These are phyloP conservation scores for Dicyrtomina minuta DNA, from an alignment of 2,888 invertebrate genomes.

Conservation along the genomic window DNA sequence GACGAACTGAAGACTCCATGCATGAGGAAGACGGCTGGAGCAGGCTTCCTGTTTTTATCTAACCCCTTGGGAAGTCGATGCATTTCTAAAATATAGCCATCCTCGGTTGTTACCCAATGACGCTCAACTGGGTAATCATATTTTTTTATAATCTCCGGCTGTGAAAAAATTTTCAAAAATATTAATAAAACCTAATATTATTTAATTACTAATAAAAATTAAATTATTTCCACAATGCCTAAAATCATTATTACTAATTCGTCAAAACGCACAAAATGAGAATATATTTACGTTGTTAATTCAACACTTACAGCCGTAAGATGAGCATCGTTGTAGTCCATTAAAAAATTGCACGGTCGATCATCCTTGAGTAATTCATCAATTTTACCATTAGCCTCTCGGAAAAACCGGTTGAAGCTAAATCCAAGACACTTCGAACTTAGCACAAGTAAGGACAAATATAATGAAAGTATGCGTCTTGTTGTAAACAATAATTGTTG, in stretches of 20 bases:
- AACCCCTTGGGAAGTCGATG: neutral
- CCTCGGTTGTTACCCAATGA: neutral
- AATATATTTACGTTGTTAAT: neutral
- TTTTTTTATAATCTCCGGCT: neutral
- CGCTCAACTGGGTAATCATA: slow-evolving; percentile 2
- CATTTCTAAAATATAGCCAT: slow-evolving; percentile 11
- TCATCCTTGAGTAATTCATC: neutral
- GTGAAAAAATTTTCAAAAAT: neutral
- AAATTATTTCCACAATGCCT: neutral
- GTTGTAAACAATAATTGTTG: too few species aligned
- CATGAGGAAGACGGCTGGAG: neutral
- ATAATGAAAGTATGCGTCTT: too few species aligned
- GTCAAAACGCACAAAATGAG: neutral
- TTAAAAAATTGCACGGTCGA: neutral
- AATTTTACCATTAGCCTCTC: neutral
- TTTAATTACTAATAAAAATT: neutral
- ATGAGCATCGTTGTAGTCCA: neutral
- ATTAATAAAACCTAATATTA: too few species aligned
- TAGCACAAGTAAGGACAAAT: too few species aligned
- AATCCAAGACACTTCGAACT: too few species aligned
- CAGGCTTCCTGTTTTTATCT: neutral
- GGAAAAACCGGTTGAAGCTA: neutral
- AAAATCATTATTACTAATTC: too few species aligned
- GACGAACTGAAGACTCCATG: slow-evolving; percentile 5
- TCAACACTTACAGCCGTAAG: neutral